Evolutionary conservation across 2,113 vertebrate genomes (phyloP).

Genomic region (Cephalopterus ornatus): DNA sequence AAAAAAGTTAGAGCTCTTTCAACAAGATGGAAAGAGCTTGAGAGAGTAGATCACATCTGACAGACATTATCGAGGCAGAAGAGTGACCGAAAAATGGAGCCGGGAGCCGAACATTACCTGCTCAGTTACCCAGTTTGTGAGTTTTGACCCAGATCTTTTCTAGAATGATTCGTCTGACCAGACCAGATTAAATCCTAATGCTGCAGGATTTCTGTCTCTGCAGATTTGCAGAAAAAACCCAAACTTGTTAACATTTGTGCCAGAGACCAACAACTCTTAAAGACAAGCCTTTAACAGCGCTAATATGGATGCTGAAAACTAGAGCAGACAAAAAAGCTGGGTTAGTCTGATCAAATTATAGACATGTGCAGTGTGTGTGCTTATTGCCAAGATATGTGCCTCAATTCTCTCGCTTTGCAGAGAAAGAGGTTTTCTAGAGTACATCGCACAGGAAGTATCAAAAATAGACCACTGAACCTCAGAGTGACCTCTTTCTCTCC

Average conservation of each 20-base stretch:
- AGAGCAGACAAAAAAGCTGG: neutral
- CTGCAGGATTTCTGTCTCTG: neutral
- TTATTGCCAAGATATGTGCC: neutral
- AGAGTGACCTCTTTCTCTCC: neutral
- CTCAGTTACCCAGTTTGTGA: neutral
- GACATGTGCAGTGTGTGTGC: neutral
- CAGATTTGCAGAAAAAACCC: neutral
- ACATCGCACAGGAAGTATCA: neutral
- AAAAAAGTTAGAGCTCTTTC: neutral
- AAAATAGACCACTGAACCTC: neutral
- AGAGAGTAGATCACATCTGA: neutral
- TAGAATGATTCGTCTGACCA: neutral
- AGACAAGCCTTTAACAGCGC: neutral
- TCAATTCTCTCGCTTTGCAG: neutral
- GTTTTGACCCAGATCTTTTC: neutral
- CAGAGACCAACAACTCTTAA: neutral
- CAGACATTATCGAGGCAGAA: neutral
- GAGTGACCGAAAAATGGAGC: neutral
- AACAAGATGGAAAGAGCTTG: neutral
- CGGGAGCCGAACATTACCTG: neutral
- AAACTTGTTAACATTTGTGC: neutral
- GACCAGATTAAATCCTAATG: neutral
- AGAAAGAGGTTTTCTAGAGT: neutral
- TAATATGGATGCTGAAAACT: neutral
- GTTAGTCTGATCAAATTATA: neutral